These are phyloP conservation scores for Syncerus caffer DNA, from an alignment of 2,797 vertebrate species.

Conservation along the genomic window DNA sequence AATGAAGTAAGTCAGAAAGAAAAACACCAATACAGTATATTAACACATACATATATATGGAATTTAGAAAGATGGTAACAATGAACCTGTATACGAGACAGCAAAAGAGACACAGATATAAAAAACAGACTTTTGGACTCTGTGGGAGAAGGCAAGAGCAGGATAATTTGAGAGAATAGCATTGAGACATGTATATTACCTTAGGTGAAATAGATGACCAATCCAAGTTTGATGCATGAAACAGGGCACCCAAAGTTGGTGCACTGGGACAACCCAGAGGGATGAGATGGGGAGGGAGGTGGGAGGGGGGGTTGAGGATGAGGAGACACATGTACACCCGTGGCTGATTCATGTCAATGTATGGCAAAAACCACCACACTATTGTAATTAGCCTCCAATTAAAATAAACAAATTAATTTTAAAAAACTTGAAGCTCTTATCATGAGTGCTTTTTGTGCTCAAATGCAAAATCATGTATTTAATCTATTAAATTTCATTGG, in stretches of 20 bases:
- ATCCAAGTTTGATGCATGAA: neutral
- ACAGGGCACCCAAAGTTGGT: neutral
- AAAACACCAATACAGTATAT: neutral
- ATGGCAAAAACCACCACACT: neutral
- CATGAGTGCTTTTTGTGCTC: neutral
- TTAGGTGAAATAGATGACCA: neutral
- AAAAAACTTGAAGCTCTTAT: neutral
- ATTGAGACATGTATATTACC: neutral
- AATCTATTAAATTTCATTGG: neutral
- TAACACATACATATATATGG: neutral
- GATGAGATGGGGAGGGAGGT: neutral
- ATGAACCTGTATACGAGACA: neutral
- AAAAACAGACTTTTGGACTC: neutral
- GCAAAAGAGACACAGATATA: neutral
- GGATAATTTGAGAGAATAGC: neutral
- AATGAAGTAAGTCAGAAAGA: neutral
- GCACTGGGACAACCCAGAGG: neutral
- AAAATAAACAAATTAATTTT: neutral
- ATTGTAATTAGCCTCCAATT: neutral
- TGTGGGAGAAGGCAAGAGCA: neutral
- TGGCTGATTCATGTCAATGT: neutral
- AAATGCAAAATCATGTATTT: neutral
- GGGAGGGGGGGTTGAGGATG: neutral
- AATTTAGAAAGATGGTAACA: neutral
- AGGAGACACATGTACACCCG: neutral